These are phyloP conservation scores for Candidula unifasciata DNA, from an alignment of 2,888 invertebrate genomes.

Conservation along the genomic window DNA sequence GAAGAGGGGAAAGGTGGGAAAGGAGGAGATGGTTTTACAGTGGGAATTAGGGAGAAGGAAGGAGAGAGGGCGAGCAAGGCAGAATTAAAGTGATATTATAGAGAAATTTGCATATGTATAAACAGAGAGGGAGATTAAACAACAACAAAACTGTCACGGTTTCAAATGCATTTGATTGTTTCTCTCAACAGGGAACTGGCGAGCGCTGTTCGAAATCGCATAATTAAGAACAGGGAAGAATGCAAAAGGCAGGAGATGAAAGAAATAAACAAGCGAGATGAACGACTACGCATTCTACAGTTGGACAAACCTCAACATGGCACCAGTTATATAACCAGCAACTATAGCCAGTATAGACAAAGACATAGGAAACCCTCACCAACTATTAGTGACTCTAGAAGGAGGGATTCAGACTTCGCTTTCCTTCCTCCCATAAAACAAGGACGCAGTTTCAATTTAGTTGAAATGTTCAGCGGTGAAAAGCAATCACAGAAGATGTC, in stretches of 20 bases:
- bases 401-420: slow-evolving; percentile 9
- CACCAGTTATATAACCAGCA: slow-evolving; percentile 47
- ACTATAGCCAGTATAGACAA: slow-evolving; percentile 55
- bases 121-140: too few relatives aligned
- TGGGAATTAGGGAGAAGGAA: too few relatives aligned
- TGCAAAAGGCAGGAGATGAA: slow-evolving; percentile 62
- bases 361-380: slow-evolving; percentile 7
- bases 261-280: slow-evolving; percentile 62
- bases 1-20: too few relatives aligned
- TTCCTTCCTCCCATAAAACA: slow-evolving; percentile 5
- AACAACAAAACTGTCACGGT: too few relatives aligned
- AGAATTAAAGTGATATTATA: too few relatives aligned
- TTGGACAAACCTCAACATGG: slow-evolving; percentile 53
- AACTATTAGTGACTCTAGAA: slow-evolving; percentile 14
- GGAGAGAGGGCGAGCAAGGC: too few relatives aligned
- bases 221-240: slow-evolving; percentile 65
- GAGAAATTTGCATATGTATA: too few relatives aligned
- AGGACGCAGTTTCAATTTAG: not conserved
- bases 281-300: slow-evolving; percentile 64
- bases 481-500: not conserved
- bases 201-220: slow-evolving; percentile 65
- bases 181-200: slow-evolving; percentile 54
- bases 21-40: too few relatives aligned
- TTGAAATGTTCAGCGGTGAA: not conserved
- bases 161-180: too few relatives aligned